phyloP scores from a whole-genome alignment of 2,888 invertebrate species.

The Osedax frankpressi region DNA sequence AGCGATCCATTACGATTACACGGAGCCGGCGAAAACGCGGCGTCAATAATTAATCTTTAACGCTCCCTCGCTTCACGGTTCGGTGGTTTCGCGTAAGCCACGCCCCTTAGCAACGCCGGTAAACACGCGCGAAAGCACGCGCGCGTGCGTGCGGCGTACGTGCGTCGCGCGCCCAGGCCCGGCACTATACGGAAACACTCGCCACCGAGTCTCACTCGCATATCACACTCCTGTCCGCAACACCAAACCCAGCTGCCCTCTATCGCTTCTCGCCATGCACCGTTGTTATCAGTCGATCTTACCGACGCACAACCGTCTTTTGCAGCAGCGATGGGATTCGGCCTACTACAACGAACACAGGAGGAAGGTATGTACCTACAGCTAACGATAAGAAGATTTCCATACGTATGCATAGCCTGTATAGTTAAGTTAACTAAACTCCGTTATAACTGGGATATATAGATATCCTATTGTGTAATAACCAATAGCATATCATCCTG shows the following conservation, averaged over 20 bases:
- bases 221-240: background rate
- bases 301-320: slow-evolving; percentile 41
- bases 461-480: too few relatives aligned
- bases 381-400: too few relatives aligned
- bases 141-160: too few relatives aligned
- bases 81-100: background rate
- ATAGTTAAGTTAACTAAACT: too few relatives aligned
- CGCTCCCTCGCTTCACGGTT: background rate
- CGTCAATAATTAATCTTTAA: too few relatives aligned
- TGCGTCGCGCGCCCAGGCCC: too few relatives aligned
- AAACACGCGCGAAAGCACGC: background rate
- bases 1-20: too few relatives aligned
- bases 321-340: slow-evolving; percentile 44
- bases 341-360: slow-evolving; percentile 43
- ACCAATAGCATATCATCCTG: too few relatives aligned
- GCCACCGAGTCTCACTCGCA: background rate
- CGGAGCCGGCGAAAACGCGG: too few relatives aligned
- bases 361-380: slow-evolving; percentile 36
- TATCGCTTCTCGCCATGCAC: slow-evolving; percentile 33
- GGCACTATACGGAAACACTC: too few relatives aligned
- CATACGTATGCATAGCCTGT: too few relatives aligned
- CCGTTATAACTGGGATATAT: too few relatives aligned
- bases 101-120: background rate
- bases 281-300: slow-evolving; percentile 41
- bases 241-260: background rate